A percentile compares a stretch with the other conserved stretches of the same genome.
Conservation (phyloP, 2,797 vertebrate species). For the Menidia menidia region DNA sequence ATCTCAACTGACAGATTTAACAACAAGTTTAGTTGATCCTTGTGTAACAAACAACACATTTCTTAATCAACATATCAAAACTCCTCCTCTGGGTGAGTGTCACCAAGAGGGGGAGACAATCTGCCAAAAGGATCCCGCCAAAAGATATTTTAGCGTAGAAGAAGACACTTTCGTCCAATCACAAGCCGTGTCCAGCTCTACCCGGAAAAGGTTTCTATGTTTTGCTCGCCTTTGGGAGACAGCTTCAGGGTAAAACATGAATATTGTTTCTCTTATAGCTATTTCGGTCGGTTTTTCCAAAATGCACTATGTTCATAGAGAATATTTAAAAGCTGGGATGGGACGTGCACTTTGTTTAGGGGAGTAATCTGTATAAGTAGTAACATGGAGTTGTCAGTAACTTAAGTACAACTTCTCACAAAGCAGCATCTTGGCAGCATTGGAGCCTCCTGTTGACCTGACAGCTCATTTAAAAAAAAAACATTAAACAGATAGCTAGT, state of each 20-base stretch:
- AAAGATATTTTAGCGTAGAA: slow-evolving; percentile 40
- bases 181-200: neutral
- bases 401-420: neutral
- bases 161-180: slow-evolving; percentile 66
- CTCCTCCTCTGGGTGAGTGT: neutral
- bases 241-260: slow-evolving; percentile 21
- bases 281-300: fast-evolving
- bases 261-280: fast-evolving
- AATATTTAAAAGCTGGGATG: fast-evolving
- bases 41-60: neutral
- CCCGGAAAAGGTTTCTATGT: slow-evolving; percentile 20
- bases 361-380: neutral
- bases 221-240: neutral
- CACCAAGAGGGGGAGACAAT: slow-evolving; percentile 17
- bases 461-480: neutral
- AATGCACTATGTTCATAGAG: neutral
- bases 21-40: neutral
- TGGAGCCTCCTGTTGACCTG: too few relatives aligned
- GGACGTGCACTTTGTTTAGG: neutral
- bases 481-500: neutral
- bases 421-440: too few relatives aligned
- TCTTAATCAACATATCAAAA: too few relatives aligned
- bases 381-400: neutral
- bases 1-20: neutral
- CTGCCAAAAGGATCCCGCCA: slow-evolving; percentile 19